These are phyloP conservation scores for Melitaea athalia DNA, from an alignment of 2,888 invertebrate species.

Conservation along the genomic window DNA sequence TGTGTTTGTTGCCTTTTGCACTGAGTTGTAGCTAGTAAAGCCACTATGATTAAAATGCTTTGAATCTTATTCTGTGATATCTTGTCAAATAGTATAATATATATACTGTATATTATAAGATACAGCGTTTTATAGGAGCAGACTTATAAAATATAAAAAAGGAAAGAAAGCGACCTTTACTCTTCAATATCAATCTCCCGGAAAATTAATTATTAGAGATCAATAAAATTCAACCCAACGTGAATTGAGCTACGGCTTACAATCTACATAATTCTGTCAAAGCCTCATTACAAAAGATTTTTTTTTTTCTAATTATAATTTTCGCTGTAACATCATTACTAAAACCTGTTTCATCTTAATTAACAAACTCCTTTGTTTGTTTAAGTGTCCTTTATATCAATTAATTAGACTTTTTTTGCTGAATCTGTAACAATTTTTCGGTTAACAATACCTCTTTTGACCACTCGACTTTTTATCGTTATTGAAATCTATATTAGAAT, in stretches of 20 bases:
- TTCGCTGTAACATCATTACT: background rate
- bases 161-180: too few species aligned
- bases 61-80: too few species aligned
- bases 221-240: too few species aligned
- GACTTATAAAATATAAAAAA: too few species aligned
- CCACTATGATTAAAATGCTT: too few species aligned
- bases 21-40: too few species aligned
- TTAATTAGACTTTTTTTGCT: background rate
- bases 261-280: background rate
- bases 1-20: too few species aligned
- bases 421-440: background rate
- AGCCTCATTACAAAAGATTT: background rate
- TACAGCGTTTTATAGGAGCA: too few species aligned
- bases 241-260: background rate
- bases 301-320: background rate
- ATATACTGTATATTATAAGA: too few species aligned
- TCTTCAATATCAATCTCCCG: too few species aligned
- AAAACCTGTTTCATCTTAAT: background rate
- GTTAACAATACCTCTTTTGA: background rate
- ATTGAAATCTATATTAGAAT: background rate
- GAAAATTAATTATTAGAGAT: too few species aligned
- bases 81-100: too few species aligned
- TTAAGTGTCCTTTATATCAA: slow-evolving; percentile 16
- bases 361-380: slow-evolving; percentile 8
- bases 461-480: background rate